Conservation (phyloP, 2,888 invertebrate species). For the Coremacera marginata region DNA sequence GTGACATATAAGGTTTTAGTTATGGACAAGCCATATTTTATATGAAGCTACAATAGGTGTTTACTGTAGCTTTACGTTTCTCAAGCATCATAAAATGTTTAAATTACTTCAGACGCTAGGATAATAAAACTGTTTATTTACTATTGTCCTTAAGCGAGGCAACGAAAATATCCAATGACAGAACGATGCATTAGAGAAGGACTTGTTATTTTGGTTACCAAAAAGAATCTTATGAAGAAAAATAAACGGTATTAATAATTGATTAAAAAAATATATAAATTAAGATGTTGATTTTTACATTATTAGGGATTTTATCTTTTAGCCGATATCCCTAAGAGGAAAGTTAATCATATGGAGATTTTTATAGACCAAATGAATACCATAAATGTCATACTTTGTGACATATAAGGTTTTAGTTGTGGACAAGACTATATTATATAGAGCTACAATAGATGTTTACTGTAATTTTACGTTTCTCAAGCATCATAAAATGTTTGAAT, state of each 20-base stretch:
- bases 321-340: slow-evolving; percentile 61
- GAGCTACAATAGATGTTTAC: background rate
- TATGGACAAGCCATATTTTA: slow-evolving; percentile 41
- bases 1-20: slow-evolving; percentile 47
- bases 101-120: slow-evolving; percentile 58
- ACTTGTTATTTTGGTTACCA: background rate
- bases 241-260: no score
- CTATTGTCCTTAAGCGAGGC: slow-evolving; percentile 65
- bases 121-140: slow-evolving; percentile 60
- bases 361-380: slow-evolving; percentile 59
- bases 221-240: no score
- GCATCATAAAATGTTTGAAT: slow-evolving; percentile 51
- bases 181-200: slow-evolving; percentile 56
- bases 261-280: no score
- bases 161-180: slow-evolving; percentile 53
- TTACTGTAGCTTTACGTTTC: slow-evolving; percentile 62
- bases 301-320: slow-evolving; percentile 57
- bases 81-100: slow-evolving; percentile 56
- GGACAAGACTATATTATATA: slow-evolving; percentile 38
- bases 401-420: slow-evolving; percentile 47
- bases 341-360: slow-evolving; percentile 51
- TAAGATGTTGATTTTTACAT: slow-evolving; percentile 53
- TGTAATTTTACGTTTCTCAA: slow-evolving; percentile 64
- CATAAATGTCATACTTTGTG: slow-evolving; percentile 43
- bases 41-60: background rate